Evolutionary conservation across 2,888 invertebrate species (phyloP).

Genomic region (Habrosyne pyritoides): DNA sequence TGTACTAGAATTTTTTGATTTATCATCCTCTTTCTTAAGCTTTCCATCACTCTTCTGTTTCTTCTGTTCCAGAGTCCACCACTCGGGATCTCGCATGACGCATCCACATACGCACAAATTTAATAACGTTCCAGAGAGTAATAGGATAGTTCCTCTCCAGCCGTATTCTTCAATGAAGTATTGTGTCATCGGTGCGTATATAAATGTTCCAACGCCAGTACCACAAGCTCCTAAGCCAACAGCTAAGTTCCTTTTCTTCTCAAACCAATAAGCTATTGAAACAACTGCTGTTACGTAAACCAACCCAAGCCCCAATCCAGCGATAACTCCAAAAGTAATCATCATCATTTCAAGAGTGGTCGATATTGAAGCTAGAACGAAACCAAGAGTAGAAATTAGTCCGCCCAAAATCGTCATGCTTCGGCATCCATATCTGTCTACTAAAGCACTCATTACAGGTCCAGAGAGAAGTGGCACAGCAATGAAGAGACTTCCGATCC

Average conservation of each 20-base stretch:
- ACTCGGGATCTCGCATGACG: constrained; percentile 94
- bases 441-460: constrained; percentile 92
- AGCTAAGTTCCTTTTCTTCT: constrained; percentile 92
- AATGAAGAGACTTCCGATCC: constrained; percentile 95
- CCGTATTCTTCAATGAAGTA: constrained; percentile 90
- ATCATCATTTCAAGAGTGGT: constrained; percentile 90
- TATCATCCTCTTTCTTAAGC: constrained; percentile 55
- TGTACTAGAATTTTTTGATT: constrained; percentile 77
- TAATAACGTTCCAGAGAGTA: constrained; percentile 92
- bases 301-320: constrained; percentile 92
- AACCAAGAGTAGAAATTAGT: constrained; percentile 88
- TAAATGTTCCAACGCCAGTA: constrained; percentile 94
- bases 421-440: constrained; percentile 93
- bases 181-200: constrained; percentile 93
- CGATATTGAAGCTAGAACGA: constrained; percentile 88
- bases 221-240: constrained; percentile 95
- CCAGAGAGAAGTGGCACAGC: constrained; percentile 94
- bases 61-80: constrained; percentile 87
- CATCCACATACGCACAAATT: constrained; percentile 94
- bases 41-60: constrained; percentile 62
- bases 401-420: constrained; percentile 90
- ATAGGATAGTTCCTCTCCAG: constrained; percentile 92
- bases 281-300: constrained; percentile 96
- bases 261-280: constrained; percentile 96
- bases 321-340: constrained; percentile 92